Evolutionary conservation across 2,113 vertebrate genomes (phyloP).

Genomic region (Erythrolamprus reginae): DNA sequence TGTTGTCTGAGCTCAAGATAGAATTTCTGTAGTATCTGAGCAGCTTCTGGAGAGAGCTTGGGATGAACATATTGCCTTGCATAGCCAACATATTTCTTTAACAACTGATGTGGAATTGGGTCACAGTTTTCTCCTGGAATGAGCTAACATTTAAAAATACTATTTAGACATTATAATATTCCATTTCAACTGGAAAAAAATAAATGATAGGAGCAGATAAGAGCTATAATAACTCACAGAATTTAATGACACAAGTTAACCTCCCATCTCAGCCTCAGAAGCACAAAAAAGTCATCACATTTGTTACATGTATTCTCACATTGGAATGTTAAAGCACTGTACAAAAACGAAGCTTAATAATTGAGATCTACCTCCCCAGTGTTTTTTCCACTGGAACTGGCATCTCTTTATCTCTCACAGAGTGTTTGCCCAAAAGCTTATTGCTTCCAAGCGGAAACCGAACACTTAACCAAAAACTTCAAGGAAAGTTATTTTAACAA

Average conservation of each 20-base stretch:
- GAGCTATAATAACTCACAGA: too few species aligned
- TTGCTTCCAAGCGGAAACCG: neutral
- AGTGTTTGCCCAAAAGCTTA: neutral
- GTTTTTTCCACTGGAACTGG: neutral
- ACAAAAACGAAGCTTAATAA: neutral
- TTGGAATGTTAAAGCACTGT: neutral
- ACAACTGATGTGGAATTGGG: constrained; percentile 82
- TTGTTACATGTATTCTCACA: neutral
- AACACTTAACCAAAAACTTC: neutral
- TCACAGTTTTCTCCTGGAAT: constrained; percentile 79
- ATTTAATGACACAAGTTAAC: neutral
- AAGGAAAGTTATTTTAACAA: neutral
- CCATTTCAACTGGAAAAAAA: neutral
- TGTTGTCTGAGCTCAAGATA: constrained; percentile 90
- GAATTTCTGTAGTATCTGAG: constrained; percentile 86
- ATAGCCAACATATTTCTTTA: constrained; percentile 93
- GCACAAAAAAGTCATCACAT: neutral
- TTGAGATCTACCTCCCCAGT: neutral
- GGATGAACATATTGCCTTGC: constrained; percentile 92
- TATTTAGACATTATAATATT: neutral
- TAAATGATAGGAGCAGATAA: neutral
- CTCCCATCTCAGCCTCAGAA: neutral
- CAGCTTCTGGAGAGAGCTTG: constrained; percentile 80
- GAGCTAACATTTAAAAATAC: constrained; percentile 65
- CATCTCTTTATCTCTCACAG: neutral